Base-by-base conservation (phyloP, 1,140 invertebrate species). In the Bombyx mandarina region DNA sequence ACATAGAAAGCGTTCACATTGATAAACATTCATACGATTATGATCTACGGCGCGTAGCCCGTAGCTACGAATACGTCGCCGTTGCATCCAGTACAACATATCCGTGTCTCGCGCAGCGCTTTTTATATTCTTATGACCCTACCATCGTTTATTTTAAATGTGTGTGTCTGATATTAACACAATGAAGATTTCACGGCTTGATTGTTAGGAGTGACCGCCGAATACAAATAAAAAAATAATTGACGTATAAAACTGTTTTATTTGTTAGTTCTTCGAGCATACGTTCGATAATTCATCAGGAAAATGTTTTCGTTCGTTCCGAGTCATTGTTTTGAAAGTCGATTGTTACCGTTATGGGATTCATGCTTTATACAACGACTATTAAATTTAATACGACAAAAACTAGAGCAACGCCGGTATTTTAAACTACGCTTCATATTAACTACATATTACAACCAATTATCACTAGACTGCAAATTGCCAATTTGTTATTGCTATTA, bases 21-120 rank as follows among this genome's bases (percentile, higher is more conserved):
- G 76, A 85, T 87, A 85, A 87, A 87, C 84, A 84, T 72, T 78
- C 71, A 73, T 80, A 75, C 72, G 82, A 87, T 87, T 85, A 82
- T 85, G 83, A 87, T 87, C 83, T 87, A 85, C 83, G 78, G 67
- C 75, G 69, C 82, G 83, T 84, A 84, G 83, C 77, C 81, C 77
- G 81, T 83, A 83, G 83, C 81, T 35, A 35, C 12, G 12, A 18
- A 18, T 18, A 18, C 26, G 26, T 2, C 22, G 70, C 79, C 71
- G 69, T 69, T 71, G 72, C 72, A 67, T 73, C 67, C 71, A 72
- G 47, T 46, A 44, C 26, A 35, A 54, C 52, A 59, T 43, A 58
- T 22, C 8, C n/a, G 8, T 26, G 22, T 22, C n/a, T 51, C 26
- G 26, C 8, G 7, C n/a, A 35, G 8, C 26, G 7, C n/a, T 51